phyloP scores from a whole-genome alignment of 2,888 invertebrate species.

The Hemaris fuciformis region DNA sequence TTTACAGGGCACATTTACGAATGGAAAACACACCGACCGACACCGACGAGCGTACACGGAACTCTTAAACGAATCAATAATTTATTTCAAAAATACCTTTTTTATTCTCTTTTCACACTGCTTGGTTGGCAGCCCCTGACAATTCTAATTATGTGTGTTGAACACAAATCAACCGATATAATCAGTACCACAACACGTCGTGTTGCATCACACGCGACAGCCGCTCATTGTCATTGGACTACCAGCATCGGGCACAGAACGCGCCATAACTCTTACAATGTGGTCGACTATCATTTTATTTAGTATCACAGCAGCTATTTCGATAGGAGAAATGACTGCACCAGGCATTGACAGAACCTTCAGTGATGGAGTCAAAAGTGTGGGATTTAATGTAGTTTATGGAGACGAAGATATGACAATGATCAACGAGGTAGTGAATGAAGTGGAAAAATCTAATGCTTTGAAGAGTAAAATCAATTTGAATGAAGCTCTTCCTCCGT shows the following conservation, averaged over 20 bases:
- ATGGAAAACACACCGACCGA: too few relatives aligned
- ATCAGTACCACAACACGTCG: slow-evolving; percentile 50
- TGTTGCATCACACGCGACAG: slow-evolving; percentile 46
- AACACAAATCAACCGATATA: slow-evolving; percentile 47
- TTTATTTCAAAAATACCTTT: background rate
- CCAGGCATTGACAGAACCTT: slow-evolving; percentile 48
- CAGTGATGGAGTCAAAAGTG: slow-evolving; percentile 51
- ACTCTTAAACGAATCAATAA: too few relatives aligned
- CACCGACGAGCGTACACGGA: too few relatives aligned
- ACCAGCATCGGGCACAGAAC: slow-evolving; percentile 28
- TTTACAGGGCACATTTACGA: too few relatives aligned
- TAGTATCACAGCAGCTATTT: slow-evolving; percentile 23
- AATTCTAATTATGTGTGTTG: slow-evolving; percentile 48
- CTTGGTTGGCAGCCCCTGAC: slow-evolving; percentile 37
- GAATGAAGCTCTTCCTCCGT: slow-evolving; percentile 46
- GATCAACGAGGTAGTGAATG: slow-evolving; percentile 56
- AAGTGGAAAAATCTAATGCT: slow-evolving; percentile 45
- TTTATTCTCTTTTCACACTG: slow-evolving; percentile 19
- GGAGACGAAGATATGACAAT: slow-evolving; percentile 61
- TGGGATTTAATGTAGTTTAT: slow-evolving; percentile 55
- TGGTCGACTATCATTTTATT: slow-evolving; percentile 26
- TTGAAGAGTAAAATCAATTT: slow-evolving; percentile 45
- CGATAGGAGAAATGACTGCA: slow-evolving; percentile 35
- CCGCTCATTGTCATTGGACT: slow-evolving; percentile 28
- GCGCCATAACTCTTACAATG: slow-evolving; percentile 40